Evolutionary conservation across 2,888 invertebrate species (phyloP), one percentile per base, ranked within the genome.

Genomic region (Archips crataeganus): DNA sequence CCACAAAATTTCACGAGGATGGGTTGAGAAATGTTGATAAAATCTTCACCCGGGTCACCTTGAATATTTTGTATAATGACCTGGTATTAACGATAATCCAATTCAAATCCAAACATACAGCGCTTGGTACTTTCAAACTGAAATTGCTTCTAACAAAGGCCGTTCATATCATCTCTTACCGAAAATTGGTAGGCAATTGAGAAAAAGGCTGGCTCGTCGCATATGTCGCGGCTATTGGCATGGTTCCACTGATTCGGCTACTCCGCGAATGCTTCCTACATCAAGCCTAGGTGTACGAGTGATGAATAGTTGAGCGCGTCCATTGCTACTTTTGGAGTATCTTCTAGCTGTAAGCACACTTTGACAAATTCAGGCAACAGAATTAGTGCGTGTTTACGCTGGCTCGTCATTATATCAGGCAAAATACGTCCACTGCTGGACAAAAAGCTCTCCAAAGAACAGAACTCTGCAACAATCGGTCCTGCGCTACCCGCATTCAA

Each of bases 221-320:
- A 77, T 89, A 88, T 86, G 89, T 86, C 84, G 81, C 81, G 78
- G 79, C 82, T 86, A 76, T 75, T 90, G 91, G 91, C 91, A 88
- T 81, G 74, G 82, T 88, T 90, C 90, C 91, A 90, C 84, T 83
- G 82, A 84, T 84, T 85, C 82, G 79, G 84, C 85, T 83, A 80
- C 79, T 80, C 77, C 77, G 78, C 79, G 73, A 75, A 74, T 39
- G 68, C 73, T 72, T 74, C 70, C 65, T 77, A 62, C 64, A 67
- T 68, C 64, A 65, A n/a, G 42, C 68, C 60, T 47, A 54, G 54
- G 45, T 36, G 42, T 66, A 42, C 65, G 49, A 49, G 69, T 64
- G 57, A 62, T 47, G 32, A 49, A 66, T 54, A 79, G 71, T 76
- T 42, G 13, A 61, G 63, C 11, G 45, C 3, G 42, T 82, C 71